phyloP scores from a whole-genome alignment of 2,888 invertebrate species.

The Plebejus anna region DNA sequence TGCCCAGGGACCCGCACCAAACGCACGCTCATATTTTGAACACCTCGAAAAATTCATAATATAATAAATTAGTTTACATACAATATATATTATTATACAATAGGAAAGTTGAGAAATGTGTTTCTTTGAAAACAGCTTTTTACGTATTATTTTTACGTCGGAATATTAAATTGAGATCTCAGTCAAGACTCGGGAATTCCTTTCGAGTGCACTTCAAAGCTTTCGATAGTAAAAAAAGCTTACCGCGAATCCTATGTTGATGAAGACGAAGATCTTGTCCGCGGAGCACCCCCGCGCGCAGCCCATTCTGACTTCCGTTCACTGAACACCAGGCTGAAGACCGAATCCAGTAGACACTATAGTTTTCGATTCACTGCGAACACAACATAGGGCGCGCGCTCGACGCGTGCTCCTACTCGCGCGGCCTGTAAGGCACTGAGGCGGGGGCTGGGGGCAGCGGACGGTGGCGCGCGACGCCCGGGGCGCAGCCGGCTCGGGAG shows the following conservation, averaged over 20 bases:
- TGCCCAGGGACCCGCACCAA: too few species aligned
- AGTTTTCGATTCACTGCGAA: slow-evolving; percentile 9
- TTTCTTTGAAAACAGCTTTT: background rate
- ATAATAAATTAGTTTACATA: too few species aligned
- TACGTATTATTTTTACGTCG: background rate
- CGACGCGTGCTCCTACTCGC: slow-evolving; percentile 41
- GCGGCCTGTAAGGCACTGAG: slow-evolving; percentile 66
- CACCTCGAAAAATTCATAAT: too few species aligned
- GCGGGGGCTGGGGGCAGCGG: slow-evolving; percentile 3
- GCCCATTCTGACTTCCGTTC: slow-evolving; percentile 47
- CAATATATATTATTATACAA: too few species aligned
- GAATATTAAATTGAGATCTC: background rate
- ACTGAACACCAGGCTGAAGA: background rate
- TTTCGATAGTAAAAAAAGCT: slow-evolving; percentile 32
- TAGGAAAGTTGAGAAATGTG: background rate
- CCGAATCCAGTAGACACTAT: background rate
- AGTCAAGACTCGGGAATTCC: background rate
- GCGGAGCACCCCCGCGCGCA: slow-evolving; percentile 63
- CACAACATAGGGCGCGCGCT: slow-evolving; percentile 36
- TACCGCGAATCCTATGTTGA: slow-evolving; percentile 74
- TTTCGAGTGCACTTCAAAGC: slow-evolving; percentile 11
- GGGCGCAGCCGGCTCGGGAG: background rate
- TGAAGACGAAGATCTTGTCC: slow-evolving; percentile 70
- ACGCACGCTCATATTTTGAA: too few species aligned
- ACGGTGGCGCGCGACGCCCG: slow-evolving; percentile 9